A percentile compares a stretch with the other conserved stretches of the same genome.
phyloP scores from a whole-genome alignment of 2,797 vertebrate genomes.

The Sparidentex hasta region DNA sequence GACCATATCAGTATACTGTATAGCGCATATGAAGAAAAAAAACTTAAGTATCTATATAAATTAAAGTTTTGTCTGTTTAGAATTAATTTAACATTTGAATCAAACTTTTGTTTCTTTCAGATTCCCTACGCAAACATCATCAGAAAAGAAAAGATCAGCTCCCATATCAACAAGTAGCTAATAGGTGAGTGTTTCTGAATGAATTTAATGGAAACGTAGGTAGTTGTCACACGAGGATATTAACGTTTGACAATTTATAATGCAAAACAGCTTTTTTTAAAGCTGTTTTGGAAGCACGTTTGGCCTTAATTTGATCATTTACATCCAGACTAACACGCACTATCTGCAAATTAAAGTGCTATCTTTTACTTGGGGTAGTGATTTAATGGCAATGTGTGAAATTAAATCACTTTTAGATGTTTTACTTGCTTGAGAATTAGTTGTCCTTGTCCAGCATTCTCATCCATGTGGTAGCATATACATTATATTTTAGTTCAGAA shows the following conservation, averaged over 20 bases:
- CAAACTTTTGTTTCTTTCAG: constrained; percentile 83
- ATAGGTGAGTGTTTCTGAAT: constrained; percentile 83
- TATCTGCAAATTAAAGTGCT: background rate
- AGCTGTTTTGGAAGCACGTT: background rate
- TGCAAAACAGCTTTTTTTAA: background rate
- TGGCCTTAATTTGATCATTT: background rate
- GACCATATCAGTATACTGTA: background rate
- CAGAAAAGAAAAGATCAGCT: constrained; percentile 96
- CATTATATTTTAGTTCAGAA: background rate
- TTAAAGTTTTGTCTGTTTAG: background rate
- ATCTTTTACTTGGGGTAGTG: background rate
- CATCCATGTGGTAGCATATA: background rate
- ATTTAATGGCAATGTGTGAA: constrained; percentile 1
- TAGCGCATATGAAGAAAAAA: no score
- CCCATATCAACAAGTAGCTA: constrained; percentile 96
- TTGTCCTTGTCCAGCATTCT: background rate
- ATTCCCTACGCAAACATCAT: constrained; percentile 98
- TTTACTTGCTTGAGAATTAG: background rate
- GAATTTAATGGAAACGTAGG: background rate
- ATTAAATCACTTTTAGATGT: background rate
- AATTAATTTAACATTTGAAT: constrained; percentile 4
- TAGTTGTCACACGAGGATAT: constrained; percentile 1
- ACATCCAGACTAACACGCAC: background rate
- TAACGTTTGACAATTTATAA: background rate
- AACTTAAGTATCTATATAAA: background rate